These are phyloP conservation scores for Geotrupes spiniger DNA, from an alignment of 2,888 invertebrate genomes.

Conservation along the genomic window DNA sequence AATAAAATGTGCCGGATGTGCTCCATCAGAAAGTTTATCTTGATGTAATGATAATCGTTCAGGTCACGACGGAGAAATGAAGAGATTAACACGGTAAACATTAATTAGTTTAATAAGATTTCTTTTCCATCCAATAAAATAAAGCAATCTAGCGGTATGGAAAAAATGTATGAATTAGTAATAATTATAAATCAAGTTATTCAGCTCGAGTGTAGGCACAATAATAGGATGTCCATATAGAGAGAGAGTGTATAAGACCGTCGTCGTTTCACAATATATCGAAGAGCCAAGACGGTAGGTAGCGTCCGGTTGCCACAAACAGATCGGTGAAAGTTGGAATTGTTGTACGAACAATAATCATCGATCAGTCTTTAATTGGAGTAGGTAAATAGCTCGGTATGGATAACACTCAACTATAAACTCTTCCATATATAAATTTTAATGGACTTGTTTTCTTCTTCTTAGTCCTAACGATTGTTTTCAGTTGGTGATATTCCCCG, in stretches of 20 bases:
- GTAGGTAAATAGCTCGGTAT: constrained; percentile 47
- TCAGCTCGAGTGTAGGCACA: constrained; percentile 33
- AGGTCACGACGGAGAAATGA: not conserved
- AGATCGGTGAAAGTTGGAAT: constrained; percentile 33
- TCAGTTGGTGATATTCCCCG: constrained; percentile 15
- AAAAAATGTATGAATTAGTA: constrained; percentile 10
- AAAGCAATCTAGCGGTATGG: not conserved
- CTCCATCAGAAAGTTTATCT: not conserved
- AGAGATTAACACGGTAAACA: not conserved
- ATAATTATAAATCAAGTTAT: constrained; percentile 20
- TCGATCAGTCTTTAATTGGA: constrained; percentile 52
- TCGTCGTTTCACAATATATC: constrained; percentile 26
- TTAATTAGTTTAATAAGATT: not conserved
- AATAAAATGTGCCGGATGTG: constrained; percentile 4
- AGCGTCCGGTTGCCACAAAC: constrained; percentile 28
- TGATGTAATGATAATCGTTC: not conserved
- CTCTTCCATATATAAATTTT: constrained; percentile 47
- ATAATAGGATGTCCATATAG: constrained; percentile 39
- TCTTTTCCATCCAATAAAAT: not conserved
- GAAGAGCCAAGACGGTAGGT: constrained; percentile 19
- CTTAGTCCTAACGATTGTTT: constrained; percentile 18
- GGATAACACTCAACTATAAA: constrained; percentile 43
- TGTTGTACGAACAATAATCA: constrained; percentile 45
- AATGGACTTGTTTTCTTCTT: constrained; percentile 40
- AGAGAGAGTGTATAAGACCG: constrained; percentile 26